phyloP scores from a whole-genome alignment of 2,113 vertebrate genomes.

The Scomber japonicus region DNA sequence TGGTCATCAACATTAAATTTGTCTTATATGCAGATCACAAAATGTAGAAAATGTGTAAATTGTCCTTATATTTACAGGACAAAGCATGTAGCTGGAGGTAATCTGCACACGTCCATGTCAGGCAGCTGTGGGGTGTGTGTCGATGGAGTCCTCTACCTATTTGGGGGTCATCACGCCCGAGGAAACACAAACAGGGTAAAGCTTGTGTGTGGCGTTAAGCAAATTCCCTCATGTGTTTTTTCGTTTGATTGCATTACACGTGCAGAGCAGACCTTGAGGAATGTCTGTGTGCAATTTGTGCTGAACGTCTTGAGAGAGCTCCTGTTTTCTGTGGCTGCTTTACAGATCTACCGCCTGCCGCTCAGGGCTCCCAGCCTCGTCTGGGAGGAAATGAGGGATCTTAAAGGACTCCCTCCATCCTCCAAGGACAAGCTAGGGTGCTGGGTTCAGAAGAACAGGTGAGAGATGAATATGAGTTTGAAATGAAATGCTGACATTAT shows the following conservation, averaged over 20 bases:
- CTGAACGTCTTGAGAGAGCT: not conserved
- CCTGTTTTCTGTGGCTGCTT: not conserved
- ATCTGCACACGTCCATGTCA: constrained; percentile 94
- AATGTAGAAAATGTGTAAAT: not conserved
- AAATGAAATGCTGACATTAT: not conserved
- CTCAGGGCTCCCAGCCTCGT: constrained; percentile 87
- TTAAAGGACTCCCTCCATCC: constrained; percentile 92
- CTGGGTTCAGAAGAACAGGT: constrained; percentile 97
- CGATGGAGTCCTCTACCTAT: constrained; percentile 93
- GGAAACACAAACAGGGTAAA: constrained; percentile 96
- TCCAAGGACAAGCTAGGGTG: constrained; percentile 98
- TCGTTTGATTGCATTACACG: not conserved
- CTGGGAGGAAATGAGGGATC: constrained; percentile 93
- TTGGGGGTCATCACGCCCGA: constrained; percentile 93
- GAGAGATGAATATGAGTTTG: constrained; percentile 39
- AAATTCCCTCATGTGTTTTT: not conserved
- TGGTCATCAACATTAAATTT: not conserved
- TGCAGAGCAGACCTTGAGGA: not conserved
- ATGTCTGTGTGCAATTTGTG: not conserved
- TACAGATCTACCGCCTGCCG: constrained; percentile 93
- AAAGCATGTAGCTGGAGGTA: constrained; percentile 89
- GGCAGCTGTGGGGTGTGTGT: constrained; percentile 95
- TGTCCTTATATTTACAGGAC: constrained; percentile 81
- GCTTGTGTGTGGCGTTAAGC: not conserved
- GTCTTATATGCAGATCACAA: not conserved